Conservation (phyloP, 2,113 vertebrate genomes). For the Chitala chitala region DNA sequence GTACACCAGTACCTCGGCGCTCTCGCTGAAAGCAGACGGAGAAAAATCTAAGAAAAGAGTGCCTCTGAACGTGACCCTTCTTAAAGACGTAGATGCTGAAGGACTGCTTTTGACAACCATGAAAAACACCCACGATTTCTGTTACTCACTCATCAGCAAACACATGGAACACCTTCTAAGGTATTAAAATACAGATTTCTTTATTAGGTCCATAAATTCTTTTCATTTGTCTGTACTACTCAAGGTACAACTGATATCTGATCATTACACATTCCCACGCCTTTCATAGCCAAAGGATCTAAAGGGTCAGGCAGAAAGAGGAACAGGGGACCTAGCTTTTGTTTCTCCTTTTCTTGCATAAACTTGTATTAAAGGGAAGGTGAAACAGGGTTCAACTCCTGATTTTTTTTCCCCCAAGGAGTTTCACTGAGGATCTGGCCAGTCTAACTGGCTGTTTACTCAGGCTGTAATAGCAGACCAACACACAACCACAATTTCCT, state of each 20-base stretch:
- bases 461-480: too few relatives aligned
- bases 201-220: conserved; percentile 11
- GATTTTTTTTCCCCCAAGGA: too few relatives aligned
- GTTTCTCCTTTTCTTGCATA: background rate
- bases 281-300: background rate
- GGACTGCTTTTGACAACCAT: background rate
- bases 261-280: background rate
- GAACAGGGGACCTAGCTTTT: too few relatives aligned
- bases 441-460: too few relatives aligned
- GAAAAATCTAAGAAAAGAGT: background rate
- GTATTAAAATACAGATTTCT: conserved; percentile 34
- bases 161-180: conserved; percentile 30
- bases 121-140: background rate
- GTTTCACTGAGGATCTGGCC: too few relatives aligned
- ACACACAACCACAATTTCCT: too few relatives aligned
- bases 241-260: background rate
- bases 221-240: background rate
- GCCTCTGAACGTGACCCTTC: background rate
- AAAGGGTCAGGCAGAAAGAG: background rate
- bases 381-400: too few relatives aligned
- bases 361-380: too few relatives aligned
- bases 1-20: background rate
- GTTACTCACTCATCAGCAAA: conserved; percentile 7
- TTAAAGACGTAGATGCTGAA: background rate
- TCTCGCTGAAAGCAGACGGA: background rate